phyloP scores from a whole-genome alignment of 2,797 vertebrate genomes.

The Lophotriccus pileatus region DNA sequence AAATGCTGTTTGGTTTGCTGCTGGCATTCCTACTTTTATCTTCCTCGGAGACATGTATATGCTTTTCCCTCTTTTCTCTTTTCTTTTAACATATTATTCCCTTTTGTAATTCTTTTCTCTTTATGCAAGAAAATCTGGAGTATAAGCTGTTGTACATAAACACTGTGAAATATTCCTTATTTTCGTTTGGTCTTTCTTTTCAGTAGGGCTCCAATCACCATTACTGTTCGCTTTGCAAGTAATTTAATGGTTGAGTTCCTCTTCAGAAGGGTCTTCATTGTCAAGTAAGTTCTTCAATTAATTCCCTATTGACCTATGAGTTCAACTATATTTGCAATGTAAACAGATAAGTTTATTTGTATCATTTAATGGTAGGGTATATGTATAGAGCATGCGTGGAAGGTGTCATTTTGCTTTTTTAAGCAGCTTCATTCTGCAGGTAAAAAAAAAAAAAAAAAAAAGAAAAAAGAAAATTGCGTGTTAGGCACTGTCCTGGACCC shows the following conservation, averaged over 20 bases:
- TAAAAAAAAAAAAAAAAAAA: background rate
- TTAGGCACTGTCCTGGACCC: background rate
- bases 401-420: background rate
- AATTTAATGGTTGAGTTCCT: constrained; percentile 53
- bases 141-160: background rate
- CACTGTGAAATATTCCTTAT: background rate
- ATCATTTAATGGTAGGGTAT: background rate
- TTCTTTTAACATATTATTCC: background rate
- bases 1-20: constrained; percentile 9
- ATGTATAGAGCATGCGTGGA: background rate
- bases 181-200: constrained; percentile 2
- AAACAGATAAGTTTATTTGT: constrained; percentile 38
- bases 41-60: background rate
- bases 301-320: constrained; percentile 3
- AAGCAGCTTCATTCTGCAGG: background rate
- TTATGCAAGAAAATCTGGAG: background rate
- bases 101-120: background rate
- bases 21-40: background rate
- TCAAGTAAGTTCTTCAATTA: constrained; percentile 26
- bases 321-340: background rate
- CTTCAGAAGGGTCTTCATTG: background rate
- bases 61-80: background rate
- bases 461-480: background rate
- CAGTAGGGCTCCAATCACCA: background rate
- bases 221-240: background rate